Conservation (phyloP, 1,140 invertebrate genomes). For the Himalopsyche phryganea region DNA sequence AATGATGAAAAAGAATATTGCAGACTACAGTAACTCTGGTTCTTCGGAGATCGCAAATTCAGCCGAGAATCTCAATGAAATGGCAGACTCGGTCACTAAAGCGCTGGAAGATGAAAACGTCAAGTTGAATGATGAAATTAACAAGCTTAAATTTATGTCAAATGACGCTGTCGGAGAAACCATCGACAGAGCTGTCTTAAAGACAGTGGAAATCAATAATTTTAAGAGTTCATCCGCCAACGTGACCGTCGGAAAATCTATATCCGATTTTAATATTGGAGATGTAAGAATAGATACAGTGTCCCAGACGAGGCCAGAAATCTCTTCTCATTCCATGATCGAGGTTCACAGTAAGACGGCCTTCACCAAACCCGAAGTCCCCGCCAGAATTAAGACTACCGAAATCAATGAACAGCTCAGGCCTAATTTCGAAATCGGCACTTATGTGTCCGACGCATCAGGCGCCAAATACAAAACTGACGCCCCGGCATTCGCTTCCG, state of each 20-base stretch:
- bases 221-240: too few species aligned
- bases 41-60: conserved; percentile 43
- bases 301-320: too few species aligned
- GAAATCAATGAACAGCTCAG: conserved; percentile 1
- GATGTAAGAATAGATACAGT: too few species aligned
- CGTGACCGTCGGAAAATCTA: too few species aligned
- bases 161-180: conserved; percentile 10
- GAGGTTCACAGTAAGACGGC: conserved; percentile 2
- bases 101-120: conserved; percentile 31
- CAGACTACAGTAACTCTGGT: conserved; percentile 46
- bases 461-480: conserved; percentile 28
- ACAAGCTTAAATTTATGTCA: conserved; percentile 20
- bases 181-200: conserved; percentile 8
- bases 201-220: conserved; percentile 17
- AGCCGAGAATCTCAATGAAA: conserved; percentile 33
- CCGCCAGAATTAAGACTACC: conserved; percentile 19
- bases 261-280: too few species aligned
- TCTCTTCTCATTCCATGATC: background rate
- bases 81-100: conserved; percentile 2
- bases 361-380: conserved; percentile 20
- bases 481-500: conserved; percentile 7
- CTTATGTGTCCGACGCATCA: conserved; percentile 22
- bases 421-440: conserved; percentile 32
- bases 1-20: conserved; percentile 42
- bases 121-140: conserved; percentile 25